Conservation (phyloP, 2,888 invertebrate species). For the Noctua janthe region DNA sequence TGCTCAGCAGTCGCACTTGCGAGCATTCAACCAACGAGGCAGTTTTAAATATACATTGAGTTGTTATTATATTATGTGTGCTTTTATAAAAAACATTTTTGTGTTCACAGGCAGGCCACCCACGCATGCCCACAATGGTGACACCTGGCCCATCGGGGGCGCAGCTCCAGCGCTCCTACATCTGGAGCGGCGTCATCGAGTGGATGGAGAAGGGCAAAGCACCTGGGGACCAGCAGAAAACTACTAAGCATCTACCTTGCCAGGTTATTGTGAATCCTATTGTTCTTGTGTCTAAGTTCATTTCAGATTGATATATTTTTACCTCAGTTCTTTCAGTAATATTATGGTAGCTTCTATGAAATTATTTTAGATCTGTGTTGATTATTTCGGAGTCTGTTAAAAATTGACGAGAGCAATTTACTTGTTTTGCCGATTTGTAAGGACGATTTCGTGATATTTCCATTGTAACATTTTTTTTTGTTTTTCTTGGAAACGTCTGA, state of each 20-base stretch:
- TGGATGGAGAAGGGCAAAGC: constrained; percentile 98
- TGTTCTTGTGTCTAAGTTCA: fast-evolving
- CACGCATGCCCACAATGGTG: constrained; percentile 81
- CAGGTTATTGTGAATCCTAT: constrained; percentile 74
- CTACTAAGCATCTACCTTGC: constrained; percentile 92
- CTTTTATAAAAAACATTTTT: background rate
- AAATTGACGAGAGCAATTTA: too few species aligned
- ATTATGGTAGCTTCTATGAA: background rate
- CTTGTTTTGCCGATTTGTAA: too few species aligned
- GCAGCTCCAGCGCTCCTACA: constrained; percentile 84
- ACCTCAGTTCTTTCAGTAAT: too few species aligned
- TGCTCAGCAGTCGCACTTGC: too few species aligned
- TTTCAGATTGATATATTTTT: background rate
- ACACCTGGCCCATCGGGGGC: constrained; percentile 72
- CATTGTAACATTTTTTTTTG: too few species aligned
- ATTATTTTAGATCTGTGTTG: too few species aligned
- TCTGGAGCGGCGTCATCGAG: constrained; percentile 96
- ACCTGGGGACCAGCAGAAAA: constrained; percentile 94
- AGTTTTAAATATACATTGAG: too few species aligned
- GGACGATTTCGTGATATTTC: too few species aligned
- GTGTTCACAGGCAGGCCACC: constrained; percentile 69
- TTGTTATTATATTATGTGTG: too few species aligned
- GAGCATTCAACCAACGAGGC: too few species aligned
- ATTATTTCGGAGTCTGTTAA: too few species aligned
- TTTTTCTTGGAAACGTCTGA: too few species aligned